Evolutionary conservation across 2,888 invertebrate genomes (phyloP).

Genomic region (Heliconius sara): DNA sequence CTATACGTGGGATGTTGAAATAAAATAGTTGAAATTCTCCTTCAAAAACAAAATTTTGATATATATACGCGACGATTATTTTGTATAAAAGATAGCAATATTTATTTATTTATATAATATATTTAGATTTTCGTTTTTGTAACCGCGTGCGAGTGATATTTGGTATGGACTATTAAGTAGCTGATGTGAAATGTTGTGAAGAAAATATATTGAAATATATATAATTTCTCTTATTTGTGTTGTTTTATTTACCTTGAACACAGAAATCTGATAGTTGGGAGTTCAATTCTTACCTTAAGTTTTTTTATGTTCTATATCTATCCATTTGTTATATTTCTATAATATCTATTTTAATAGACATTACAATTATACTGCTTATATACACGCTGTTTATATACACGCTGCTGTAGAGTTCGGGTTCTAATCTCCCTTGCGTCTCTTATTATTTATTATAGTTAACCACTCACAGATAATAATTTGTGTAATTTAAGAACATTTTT

Average conservation of each 20-base stretch:
- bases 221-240: slow-evolving; percentile 76
- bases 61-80: slow-evolving; percentile 53
- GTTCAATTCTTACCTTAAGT: background rate
- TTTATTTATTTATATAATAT: slow-evolving; percentile 67
- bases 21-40: slow-evolving; percentile 23
- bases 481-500: too few relatives aligned
- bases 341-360: too few relatives aligned
- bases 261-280: background rate
- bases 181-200: slow-evolving; percentile 69
- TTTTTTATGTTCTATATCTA: background rate
- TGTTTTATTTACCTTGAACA: slow-evolving; percentile 54
- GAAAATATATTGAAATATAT: slow-evolving; percentile 79
- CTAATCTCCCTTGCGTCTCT: too few relatives aligned
- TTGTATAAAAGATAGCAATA: slow-evolving; percentile 58
- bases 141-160: slow-evolving; percentile 56
- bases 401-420: too few relatives aligned
- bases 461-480: too few relatives aligned
- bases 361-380: too few relatives aligned
- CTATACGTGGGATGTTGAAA: background rate
- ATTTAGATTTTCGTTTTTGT: slow-evolving; percentile 46
- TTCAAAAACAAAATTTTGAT: slow-evolving; percentile 39
- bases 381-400: too few relatives aligned
- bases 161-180: slow-evolving; percentile 63
- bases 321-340: too few relatives aligned
- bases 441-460: too few relatives aligned